A percentile compares a stretch with the other conserved stretches of the same genome.
These are phyloP conservation scores for Choristoneura fumiferana DNA, from an alignment of 1,140 invertebrate species.

Conservation along the genomic window DNA sequence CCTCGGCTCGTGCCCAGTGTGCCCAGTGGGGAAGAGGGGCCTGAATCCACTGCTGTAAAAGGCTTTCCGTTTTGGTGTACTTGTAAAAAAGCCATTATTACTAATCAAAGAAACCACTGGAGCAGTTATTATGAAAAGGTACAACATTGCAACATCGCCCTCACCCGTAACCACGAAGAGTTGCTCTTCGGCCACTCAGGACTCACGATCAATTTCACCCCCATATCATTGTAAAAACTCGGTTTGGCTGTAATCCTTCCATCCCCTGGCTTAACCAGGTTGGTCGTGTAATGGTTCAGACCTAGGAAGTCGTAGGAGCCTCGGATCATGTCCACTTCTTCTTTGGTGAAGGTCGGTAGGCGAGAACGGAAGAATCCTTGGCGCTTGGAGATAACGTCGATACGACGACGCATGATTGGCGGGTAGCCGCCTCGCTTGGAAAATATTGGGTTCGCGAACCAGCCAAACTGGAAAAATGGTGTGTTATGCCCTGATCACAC, in stretches of 20 bases:
- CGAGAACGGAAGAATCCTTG: constrained; percentile 77
- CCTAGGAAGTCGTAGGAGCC: constrained; percentile 79
- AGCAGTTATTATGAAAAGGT: too few relatives aligned
- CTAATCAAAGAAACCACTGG: too few relatives aligned
- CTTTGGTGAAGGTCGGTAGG: constrained; percentile 72
- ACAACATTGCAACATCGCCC: too few relatives aligned
- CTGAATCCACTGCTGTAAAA: too few relatives aligned
- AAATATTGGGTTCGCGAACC: constrained; percentile 82
- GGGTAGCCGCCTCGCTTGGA: constrained; percentile 82
- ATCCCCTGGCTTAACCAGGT: constrained; percentile 33
- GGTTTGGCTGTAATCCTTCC: constrained; percentile 39
- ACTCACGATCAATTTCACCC: constrained; percentile 46
- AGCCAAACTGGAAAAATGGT: constrained; percentile 77
- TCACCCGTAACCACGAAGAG: constrained; percentile 74
- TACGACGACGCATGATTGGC: constrained; percentile 75
- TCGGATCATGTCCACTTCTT: constrained; percentile 70
- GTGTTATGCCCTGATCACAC: too few relatives aligned
- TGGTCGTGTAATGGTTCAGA: constrained; percentile 80
- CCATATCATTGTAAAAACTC: constrained; percentile 58
- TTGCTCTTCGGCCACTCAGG: constrained; percentile 67
- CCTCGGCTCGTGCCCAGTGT: too few relatives aligned
- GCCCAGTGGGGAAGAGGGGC: too few relatives aligned
- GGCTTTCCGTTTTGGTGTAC: too few relatives aligned
- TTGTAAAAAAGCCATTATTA: too few relatives aligned
- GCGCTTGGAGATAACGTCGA: constrained; percentile 76